Base-by-base conservation (phyloP, 2,113 vertebrate genomes). In the Pedionomus torquatus region DNA sequence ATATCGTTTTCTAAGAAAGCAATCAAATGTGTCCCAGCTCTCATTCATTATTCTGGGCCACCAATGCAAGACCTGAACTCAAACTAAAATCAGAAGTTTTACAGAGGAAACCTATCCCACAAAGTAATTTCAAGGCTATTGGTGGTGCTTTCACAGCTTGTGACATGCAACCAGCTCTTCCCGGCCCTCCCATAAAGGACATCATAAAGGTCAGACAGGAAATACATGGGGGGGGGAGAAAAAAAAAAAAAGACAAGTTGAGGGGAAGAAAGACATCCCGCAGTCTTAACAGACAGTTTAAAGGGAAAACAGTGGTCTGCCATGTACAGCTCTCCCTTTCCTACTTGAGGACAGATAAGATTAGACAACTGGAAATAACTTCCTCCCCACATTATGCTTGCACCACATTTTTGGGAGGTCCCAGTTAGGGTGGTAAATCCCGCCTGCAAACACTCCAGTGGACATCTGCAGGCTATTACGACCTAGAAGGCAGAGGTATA, bases 381-480 rank as follows among this genome's bases (percentile, higher is more conserved):
- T 89, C 46, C 55, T 83, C 55, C 55, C 37, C 55, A 65, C 26
- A 17, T 87, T 48, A 90, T 70, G 57, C 8, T 68, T 17, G 7
- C 46, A 90, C 63, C 39, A 43, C 13, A 33, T 44, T 94, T 88
- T 78, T 33, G 44, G 76, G 88, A 28, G 15, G 52, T 95, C 93
- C 66, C 17, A 70, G 41, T 60, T 75, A 95, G 78, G 72, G 82
- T 85, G 89, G 97, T 18, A 60, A 95, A 90, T 61, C 63, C 43
- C 1, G 24, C 61, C 90, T 83, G 69, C 64, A 95, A 72, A 60
- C 80, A 95, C 87, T 79, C 92, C 92, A 51, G 60, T 46, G 80
- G 83, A 97, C 92, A 97, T 96, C 95, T 97, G 96, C 64, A 94
- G 55, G 70, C 84, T 93, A 92, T 98, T 97, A 98, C 5, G 30